phyloP scores from a whole-genome alignment of 2,888 invertebrate species.

The Pachliopta kotzebuea region DNA sequence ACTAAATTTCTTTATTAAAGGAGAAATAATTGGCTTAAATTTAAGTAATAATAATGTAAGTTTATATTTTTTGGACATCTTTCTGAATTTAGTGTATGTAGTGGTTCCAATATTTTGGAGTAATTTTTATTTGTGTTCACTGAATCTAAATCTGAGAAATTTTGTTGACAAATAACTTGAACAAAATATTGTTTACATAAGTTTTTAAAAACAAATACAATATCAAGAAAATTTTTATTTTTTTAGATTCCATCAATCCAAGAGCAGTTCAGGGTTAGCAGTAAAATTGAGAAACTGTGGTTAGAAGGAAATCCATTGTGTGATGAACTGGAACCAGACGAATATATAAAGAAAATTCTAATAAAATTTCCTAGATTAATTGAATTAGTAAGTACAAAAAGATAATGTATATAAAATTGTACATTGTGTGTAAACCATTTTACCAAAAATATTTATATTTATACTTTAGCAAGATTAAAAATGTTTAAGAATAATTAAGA shows the following conservation, averaged over 20 bases:
- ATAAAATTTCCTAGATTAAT: slow-evolving; percentile 63
- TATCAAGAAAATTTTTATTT: not conserved
- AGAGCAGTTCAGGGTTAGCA: slow-evolving; percentile 59
- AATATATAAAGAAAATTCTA: slow-evolving; percentile 57
- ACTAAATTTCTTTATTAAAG: slow-evolving; percentile 70
- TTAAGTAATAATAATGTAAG: slow-evolving; percentile 69
- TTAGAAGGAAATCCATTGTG: slow-evolving; percentile 71
- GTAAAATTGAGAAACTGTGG: slow-evolving; percentile 69
- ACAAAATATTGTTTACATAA: too few species aligned
- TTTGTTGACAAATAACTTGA: too few species aligned
- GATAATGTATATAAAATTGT: not conserved
- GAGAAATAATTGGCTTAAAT: slow-evolving; percentile 59
- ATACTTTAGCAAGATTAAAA: too few species aligned
- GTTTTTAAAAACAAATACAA: not conserved
- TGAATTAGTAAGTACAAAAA: slow-evolving; percentile 54
- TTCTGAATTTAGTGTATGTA: not conserved
- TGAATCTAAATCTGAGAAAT: too few species aligned
- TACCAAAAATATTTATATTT: too few species aligned
- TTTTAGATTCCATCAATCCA: slow-evolving; percentile 56
- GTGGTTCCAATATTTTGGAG: too few species aligned
- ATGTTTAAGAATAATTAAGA: too few species aligned
- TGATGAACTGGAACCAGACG: slow-evolving; percentile 48
- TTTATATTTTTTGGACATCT: slow-evolving; percentile 9
- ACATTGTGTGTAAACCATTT: too few species aligned
- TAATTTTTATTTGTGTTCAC: too few species aligned